These are phyloP conservation scores for Watsonalla binaria DNA, from an alignment of 2,888 invertebrate genomes.

Conservation along the genomic window DNA sequence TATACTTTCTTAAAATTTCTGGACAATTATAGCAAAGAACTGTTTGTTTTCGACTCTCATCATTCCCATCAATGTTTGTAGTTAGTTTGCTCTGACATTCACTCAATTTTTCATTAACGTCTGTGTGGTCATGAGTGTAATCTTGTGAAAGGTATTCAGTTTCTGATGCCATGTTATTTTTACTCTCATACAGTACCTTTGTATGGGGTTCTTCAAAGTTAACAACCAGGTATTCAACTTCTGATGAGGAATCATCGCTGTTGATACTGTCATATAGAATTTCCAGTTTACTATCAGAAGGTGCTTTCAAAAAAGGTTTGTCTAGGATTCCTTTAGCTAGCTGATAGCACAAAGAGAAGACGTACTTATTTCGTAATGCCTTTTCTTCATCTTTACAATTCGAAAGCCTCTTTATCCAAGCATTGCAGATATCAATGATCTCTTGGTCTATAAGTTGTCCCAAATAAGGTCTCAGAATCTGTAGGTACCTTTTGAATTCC, in stretches of 20 bases:
- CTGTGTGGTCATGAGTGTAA: constrained; percentile 8
- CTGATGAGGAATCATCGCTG: constrained; percentile 44
- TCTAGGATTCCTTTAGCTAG: constrained; percentile 53
- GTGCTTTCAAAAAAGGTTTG: constrained; percentile 48
- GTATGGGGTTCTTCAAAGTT: constrained; percentile 39
- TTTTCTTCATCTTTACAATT: constrained; percentile 48
- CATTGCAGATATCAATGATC: constrained; percentile 50
- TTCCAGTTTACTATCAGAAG: constrained; percentile 34
- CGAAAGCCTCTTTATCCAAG: constrained; percentile 62
- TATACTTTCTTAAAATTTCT: constrained; percentile 17
- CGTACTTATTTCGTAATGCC: constrained; percentile 53
- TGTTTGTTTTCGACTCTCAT: constrained; percentile 16
- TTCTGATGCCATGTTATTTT: constrained; percentile 25
- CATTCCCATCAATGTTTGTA: constrained; percentile 8
- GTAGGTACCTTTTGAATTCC: constrained; percentile 59
- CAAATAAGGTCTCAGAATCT: constrained; percentile 58
- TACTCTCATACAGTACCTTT: constrained; percentile 33
- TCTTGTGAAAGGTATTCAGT: constrained; percentile 34
- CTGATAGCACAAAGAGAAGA: constrained; percentile 60
- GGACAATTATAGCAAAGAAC: constrained; percentile 31
- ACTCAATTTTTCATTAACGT: constrained; percentile 17
- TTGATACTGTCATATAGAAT: constrained; percentile 37
- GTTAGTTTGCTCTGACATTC: constrained; percentile 16
- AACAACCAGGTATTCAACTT: constrained; percentile 45
- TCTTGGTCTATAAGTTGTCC: constrained; percentile 45